Conservation (phyloP, 1,140 invertebrate genomes). For the Zaprionus vittiger region DNA sequence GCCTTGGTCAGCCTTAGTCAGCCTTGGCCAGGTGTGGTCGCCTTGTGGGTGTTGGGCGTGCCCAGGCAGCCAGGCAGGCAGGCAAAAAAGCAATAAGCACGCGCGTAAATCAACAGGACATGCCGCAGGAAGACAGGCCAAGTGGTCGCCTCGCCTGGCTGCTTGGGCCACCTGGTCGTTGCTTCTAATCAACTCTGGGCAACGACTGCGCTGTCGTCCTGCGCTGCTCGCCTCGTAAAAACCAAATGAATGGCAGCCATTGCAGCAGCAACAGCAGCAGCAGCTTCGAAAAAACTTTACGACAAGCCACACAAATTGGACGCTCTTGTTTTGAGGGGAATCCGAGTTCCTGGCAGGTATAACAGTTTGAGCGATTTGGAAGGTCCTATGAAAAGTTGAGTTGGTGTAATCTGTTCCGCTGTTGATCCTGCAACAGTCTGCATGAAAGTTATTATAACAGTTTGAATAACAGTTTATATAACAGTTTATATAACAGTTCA, state of each 20-base stretch:
- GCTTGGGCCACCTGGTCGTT: constrained; percentile 59
- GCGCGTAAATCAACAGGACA: constrained; percentile 78
- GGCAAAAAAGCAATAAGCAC: constrained; percentile 74
- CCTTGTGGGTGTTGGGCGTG: constrained; percentile 46
- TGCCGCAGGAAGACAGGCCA: constrained; percentile 65
- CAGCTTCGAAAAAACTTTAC: constrained; percentile 70
- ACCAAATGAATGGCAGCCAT: constrained; percentile 70
- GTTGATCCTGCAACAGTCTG: not conserved
- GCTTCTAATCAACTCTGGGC: constrained; percentile 62
- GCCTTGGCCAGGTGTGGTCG: constrained; percentile 35
- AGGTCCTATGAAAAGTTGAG: not conserved
- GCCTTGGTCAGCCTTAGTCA: not conserved
- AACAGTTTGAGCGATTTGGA: not conserved
- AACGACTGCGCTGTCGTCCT: constrained; percentile 41
- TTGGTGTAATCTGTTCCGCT: not conserved
- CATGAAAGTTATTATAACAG: not conserved
- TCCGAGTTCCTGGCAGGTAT: constrained; percentile 12
- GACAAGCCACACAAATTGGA: constrained; percentile 82
- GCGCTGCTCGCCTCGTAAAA: constrained; percentile 68
- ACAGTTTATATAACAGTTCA: not conserved
- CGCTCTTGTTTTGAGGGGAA: constrained; percentile 49
- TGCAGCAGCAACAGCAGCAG: constrained; percentile 40
- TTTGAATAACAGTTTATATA: not conserved
- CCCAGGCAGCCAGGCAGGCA: constrained; percentile 18
- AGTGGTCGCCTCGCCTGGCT: constrained; percentile 15